phyloP scores from a whole-genome alignment of 2,888 invertebrate genomes.

The Panopea generosa region DNA sequence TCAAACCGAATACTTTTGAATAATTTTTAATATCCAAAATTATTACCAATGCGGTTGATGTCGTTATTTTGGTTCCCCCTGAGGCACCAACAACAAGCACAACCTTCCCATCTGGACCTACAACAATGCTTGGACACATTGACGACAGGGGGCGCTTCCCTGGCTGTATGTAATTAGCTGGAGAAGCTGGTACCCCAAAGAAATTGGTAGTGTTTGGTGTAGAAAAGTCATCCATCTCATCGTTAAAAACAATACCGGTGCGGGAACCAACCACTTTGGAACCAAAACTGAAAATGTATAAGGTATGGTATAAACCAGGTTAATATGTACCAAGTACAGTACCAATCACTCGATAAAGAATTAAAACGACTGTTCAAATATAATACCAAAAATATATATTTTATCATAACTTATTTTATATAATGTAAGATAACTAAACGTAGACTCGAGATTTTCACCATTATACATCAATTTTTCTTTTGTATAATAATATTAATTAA shows the following conservation, averaged over 20 bases:
- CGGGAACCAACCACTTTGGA: constrained; percentile 86
- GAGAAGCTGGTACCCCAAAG: constrained; percentile 88
- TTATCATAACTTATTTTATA: too few relatives aligned
- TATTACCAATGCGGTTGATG: constrained; percentile 88
- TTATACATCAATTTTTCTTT: too few relatives aligned
- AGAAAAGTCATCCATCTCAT: constrained; percentile 96
- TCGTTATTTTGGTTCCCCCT: constrained; percentile 95
- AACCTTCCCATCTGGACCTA: constrained; percentile 89
- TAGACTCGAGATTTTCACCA: too few relatives aligned
- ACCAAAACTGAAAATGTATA: constrained; percentile 90
- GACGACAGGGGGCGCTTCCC: constrained; percentile 95
- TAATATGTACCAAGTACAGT: too few relatives aligned
- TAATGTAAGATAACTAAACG: too few relatives aligned
- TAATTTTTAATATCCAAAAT: too few relatives aligned
- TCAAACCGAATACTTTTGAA: too few relatives aligned
- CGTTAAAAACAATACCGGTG: constrained; percentile 93
- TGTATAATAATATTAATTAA: too few relatives aligned
- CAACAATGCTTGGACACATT: constrained; percentile 93
- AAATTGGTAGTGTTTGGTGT: constrained; percentile 86
- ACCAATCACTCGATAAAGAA: too few relatives aligned
- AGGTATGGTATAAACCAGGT: too few relatives aligned
- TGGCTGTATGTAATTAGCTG: constrained; percentile 92
- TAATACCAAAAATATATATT: too few relatives aligned
- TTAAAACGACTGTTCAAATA: too few relatives aligned
- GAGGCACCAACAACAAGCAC: constrained; percentile 92